Percentiles rank a stretch among this genome's conserved stretches.
These are phyloP conservation scores for Pristionchus mayeri DNA, from an alignment of 2,888 invertebrate genomes.

Conservation along the genomic window DNA sequence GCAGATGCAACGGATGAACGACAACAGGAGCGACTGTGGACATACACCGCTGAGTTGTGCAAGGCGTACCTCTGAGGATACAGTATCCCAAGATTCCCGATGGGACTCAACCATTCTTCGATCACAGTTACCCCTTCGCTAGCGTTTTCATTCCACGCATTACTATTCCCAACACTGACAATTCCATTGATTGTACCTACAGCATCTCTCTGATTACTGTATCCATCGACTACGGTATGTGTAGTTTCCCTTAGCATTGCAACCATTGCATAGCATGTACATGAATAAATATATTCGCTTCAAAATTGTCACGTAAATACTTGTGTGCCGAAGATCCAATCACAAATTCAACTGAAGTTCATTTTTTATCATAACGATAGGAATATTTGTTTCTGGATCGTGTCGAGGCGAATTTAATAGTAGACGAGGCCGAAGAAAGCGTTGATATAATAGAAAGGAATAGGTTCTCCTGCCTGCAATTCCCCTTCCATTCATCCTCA, in stretches of 20 bases:
- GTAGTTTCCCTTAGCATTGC: constrained; percentile 9
- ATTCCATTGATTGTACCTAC: constrained; percentile 38
- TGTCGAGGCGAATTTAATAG: background rate
- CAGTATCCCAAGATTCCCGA: background rate
- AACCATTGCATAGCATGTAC: background rate
- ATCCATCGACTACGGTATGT: constrained; percentile 39
- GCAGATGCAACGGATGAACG: constrained; percentile 72
- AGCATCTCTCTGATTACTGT: constrained; percentile 28
- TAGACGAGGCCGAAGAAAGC: background rate
- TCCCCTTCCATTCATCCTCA: background rate
- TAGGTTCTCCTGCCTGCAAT: background rate
- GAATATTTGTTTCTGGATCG: background rate
- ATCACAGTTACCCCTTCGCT: constrained; percentile 8
- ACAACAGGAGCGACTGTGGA: constrained; percentile 71
- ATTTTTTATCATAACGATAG: background rate
- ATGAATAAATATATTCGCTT: no score
- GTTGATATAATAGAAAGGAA: background rate
- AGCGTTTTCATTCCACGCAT: background rate
- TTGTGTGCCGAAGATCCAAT: no score
- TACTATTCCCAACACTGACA: constrained; percentile 24
- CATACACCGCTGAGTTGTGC: constrained; percentile 63
- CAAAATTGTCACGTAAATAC: no score
- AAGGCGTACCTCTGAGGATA: constrained; percentile 53
- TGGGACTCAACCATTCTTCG: background rate
- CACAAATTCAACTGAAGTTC: background rate